Conservation (phyloP, 2,888 invertebrate species). For the Chromoteleia sp. region DNA sequence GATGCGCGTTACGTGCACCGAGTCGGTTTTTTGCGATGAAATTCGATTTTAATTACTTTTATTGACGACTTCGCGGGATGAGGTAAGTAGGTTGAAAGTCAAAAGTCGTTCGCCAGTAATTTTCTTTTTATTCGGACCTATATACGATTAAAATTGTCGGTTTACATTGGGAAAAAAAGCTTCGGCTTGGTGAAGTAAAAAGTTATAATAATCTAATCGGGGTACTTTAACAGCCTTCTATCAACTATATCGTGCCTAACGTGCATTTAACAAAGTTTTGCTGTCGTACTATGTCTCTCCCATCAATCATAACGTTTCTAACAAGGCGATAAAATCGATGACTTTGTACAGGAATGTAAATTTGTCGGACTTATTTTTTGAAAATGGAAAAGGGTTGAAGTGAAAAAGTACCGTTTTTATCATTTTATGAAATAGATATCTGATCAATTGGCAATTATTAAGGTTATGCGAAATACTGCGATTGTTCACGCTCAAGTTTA, state of each 20-base stretch:
- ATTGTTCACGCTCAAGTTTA: not conserved
- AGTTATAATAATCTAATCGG: constrained; percentile 39
- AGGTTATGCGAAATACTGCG: not conserved
- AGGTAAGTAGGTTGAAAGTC: constrained; percentile 14
- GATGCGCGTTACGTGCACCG: not conserved
- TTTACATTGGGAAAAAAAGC: constrained; percentile 7
- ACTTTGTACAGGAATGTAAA: constrained; percentile 10
- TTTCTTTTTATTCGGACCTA: constrained; percentile 31
- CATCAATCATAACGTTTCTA: constrained; percentile 53
- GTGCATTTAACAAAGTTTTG: constrained; percentile 48
- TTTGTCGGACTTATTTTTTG: not conserved
- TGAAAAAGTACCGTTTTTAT: not conserved
- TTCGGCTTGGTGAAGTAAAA: constrained; percentile 16
- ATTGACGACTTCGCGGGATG: not conserved
- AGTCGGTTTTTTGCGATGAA: not conserved
- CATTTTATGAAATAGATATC: not conserved
- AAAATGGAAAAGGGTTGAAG: not conserved
- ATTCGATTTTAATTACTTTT: constrained; percentile 28
- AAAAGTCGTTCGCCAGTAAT: constrained; percentile 17
- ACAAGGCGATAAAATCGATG: constrained; percentile 40
- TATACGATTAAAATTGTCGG: constrained; percentile 14
- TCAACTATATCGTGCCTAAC: constrained; percentile 37
- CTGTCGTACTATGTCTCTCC: constrained; percentile 33
- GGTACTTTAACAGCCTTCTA: constrained; percentile 35
- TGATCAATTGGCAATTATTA: not conserved